Base-by-base conservation (phyloP, 2,888 invertebrate genomes). In the Acheta domesticus region DNA sequence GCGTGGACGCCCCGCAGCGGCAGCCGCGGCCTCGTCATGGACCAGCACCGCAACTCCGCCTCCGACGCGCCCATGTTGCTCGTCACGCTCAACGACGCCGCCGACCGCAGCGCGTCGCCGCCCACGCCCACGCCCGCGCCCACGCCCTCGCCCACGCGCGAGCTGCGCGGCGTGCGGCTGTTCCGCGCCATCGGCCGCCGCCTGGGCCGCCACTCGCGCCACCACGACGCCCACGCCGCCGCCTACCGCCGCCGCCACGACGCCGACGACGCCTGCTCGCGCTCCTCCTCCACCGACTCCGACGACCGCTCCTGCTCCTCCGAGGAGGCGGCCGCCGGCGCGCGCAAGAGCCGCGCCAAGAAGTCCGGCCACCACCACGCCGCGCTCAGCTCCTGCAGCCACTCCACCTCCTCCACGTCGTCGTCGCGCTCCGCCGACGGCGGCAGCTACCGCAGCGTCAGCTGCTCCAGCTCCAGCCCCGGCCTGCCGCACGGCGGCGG, bases 161-260 rank as follows among this genome's bases (percentile, higher is more conserved):
- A 90, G 83, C 75, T 79, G 21, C 90, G 91, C 14, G 92, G 92
- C 78, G 88, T 91, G 81, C 88, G 92, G 77, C 88, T 93, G 83
- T 90, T 93, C 84, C 90, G 92, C 82, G 91, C 92, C 62, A 89
- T 93, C 82, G 91, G 91, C 85, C 88, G 90, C 80, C 90, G 91
- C 82, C 88, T 93, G 78, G 89, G 91, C 0, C 88, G 91, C 78
- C 86, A 85, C 16, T 88, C 87, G 79, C 88, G 89, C 84, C 84
- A 48, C n/a, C 20, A 21, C 23, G 78, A 62, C 48, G 78, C 77
- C 50, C 49, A 48, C 36, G 36, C 23, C 77, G 74, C 76, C 80
- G 48, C 75, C 76, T 21, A 82, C 48, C 36, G 81, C 79, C 20
- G 81, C 73, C 76, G 76, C 14, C 36, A 48, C 14, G 48, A 36